Evolutionary conservation across 2,797 vertebrate species (phyloP).

Genomic region (Sarcophilus harrisii): DNA sequence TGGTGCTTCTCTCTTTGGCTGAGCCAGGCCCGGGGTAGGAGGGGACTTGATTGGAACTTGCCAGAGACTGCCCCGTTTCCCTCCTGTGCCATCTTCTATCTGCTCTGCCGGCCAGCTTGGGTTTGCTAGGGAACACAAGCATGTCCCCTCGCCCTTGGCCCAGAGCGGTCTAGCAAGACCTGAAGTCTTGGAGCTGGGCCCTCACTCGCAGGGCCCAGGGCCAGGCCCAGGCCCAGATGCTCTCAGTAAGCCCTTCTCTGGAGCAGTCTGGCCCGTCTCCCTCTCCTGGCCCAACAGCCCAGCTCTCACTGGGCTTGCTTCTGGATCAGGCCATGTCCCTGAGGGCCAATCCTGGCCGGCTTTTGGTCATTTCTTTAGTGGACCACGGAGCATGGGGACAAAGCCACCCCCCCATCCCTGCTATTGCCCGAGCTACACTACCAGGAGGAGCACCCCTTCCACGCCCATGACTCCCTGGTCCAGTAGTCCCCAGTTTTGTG

Average conservation of each 20-base stretch:
- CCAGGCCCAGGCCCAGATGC: neutral
- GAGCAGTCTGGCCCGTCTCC: neutral
- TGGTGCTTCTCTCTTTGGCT: slow-evolving; percentile 18
- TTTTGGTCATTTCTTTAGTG: neutral
- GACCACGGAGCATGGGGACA: neutral
- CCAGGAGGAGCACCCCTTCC: neutral
- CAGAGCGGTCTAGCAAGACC: neutral
- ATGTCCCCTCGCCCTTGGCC: neutral
- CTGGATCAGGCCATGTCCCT: neutral
- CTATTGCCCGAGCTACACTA: neutral
- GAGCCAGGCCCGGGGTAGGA: slow-evolving; percentile 10
- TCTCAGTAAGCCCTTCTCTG: neutral
- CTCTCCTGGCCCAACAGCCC: neutral
- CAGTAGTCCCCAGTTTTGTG: neutral
- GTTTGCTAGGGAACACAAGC: neutral
- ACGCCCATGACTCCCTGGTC: neutral
- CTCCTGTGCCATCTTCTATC: neutral
- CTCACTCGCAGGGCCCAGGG: neutral
- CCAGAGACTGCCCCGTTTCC: neutral
- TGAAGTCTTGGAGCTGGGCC: neutral
- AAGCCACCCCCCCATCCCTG: neutral
- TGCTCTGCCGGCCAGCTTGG: neutral
- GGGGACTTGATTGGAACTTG: neutral
- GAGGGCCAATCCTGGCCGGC: neutral
- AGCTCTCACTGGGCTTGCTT: neutral